Conservation (phyloP, 2,888 invertebrate species). For the Corbicula japonica region DNA sequence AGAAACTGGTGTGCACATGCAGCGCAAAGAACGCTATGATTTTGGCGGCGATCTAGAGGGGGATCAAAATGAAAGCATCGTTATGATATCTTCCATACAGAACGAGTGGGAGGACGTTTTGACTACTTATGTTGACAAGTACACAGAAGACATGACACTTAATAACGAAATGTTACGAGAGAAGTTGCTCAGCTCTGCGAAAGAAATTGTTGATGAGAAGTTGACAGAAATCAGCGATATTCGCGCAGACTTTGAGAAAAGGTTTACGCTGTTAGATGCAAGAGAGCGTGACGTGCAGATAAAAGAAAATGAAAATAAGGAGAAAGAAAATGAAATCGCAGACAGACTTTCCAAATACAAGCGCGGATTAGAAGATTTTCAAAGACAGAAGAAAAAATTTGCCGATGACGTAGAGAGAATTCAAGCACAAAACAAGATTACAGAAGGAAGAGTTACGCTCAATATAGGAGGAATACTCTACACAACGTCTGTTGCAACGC, state of each 20-base stretch:
- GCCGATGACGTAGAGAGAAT: conserved; percentile 65
- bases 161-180: conserved; percentile 38
- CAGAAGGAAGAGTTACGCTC: conserved; percentile 69
- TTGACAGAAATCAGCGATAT: conserved; percentile 44
- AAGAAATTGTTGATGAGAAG: conserved; percentile 51
- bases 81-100: conserved; percentile 55
- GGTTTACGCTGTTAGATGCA: conserved; percentile 37
- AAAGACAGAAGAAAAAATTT: conserved; percentile 57
- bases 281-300: conserved; percentile 30
- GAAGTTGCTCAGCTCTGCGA: conserved; percentile 42
- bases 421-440: conserved; percentile 64
- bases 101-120: conserved; percentile 57
- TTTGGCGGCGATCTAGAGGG: neutral
- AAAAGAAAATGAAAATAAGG: conserved; percentile 38
- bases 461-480: conserved; percentile 73
- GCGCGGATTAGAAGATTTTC: conserved; percentile 56
- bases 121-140: conserved; percentile 42
- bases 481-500: conserved; percentile 71
- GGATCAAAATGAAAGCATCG: conserved; percentile 50
- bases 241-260: conserved; percentile 45
- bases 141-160: conserved; percentile 39
- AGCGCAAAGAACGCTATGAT: too few relatives aligned
- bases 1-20: conserved; percentile 26
- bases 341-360: conserved; percentile 47
- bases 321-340: conserved; percentile 39